Evolutionary conservation across 92 coral and sea anemone genomes (phyloP).

Genomic region (Isaurus tuberculatus): DNA sequence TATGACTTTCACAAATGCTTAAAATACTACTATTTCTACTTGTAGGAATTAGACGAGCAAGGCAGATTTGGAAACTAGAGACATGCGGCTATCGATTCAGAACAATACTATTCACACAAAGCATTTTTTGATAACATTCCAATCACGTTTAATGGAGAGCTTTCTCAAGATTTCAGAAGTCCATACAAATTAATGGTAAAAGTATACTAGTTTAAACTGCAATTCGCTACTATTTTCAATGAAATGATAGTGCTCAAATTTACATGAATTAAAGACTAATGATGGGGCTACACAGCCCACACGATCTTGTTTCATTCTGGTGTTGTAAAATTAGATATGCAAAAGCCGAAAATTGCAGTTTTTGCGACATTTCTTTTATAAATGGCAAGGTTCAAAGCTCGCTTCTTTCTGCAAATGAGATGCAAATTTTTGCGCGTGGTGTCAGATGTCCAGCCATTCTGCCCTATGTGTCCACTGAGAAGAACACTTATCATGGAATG

Average conservation of each 20-base stretch:
- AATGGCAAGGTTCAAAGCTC: neutral
- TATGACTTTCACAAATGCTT: neutral
- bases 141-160: neutral
- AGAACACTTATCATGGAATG: no score
- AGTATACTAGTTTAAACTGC: neutral
- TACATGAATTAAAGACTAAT: neutral
- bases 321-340: constrained; percentile 20
- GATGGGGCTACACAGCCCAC: neutral
- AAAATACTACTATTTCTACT: neutral
- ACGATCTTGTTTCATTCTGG: constrained; percentile 3
- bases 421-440: constrained; percentile 9
- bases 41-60: neutral
- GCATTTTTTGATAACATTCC: neutral
- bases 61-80: neutral
- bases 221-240: neutral
- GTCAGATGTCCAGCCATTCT: constrained; percentile 31
- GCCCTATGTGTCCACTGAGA: no score
- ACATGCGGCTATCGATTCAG: neutral
- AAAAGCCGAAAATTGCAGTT: neutral
- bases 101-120: neutral
- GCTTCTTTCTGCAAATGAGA: constrained; percentile 15
- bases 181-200: neutral
- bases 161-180: neutral
- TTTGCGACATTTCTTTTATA: constrained; percentile 32
- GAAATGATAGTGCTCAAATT: neutral